Evolutionary conservation across 2,888 invertebrate species (phyloP).

Genomic region (Apamea sordens): DNA sequence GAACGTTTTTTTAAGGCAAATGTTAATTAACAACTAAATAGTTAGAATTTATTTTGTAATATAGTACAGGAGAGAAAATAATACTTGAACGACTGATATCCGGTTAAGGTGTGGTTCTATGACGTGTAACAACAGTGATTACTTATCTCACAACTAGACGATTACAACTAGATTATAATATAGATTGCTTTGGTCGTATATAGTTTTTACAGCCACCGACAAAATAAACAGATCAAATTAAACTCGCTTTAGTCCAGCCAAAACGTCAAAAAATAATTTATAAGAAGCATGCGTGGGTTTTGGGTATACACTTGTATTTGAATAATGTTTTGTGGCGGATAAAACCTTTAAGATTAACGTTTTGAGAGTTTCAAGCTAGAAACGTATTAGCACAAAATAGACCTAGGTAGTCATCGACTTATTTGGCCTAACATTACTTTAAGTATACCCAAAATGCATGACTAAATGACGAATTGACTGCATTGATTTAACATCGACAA

Average conservation of each 20-base stretch:
- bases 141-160: slow-evolving; percentile 68
- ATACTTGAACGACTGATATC: slow-evolving; percentile 7
- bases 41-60: slow-evolving; percentile 14
- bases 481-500: slow-evolving; percentile 42
- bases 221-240: slow-evolving; percentile 56
- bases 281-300: slow-evolving; percentile 31
- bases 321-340: not conserved
- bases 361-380: not conserved
- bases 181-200: slow-evolving; percentile 83
- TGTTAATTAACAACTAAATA: slow-evolving; percentile 20
- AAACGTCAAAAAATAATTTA: slow-evolving; percentile 39
- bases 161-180: slow-evolving; percentile 77
- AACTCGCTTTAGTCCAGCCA: slow-evolving; percentile 51
- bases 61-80: not conserved
- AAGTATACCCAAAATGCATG: slow-evolving; percentile 44
- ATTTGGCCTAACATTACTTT: not conserved
- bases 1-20: slow-evolving; percentile 56
- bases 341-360: not conserved
- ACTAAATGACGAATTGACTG: slow-evolving; percentile 16
- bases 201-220: slow-evolving; percentile 74
- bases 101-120: slow-evolving; percentile 46
- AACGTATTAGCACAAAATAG: not conserved
- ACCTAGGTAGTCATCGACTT: not conserved
- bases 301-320: slow-evolving; percentile 14
- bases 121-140: slow-evolving; percentile 63